Evolutionary conservation across 2,888 invertebrate species (phyloP).

Genomic region (Diachrysia chrysitis): DNA sequence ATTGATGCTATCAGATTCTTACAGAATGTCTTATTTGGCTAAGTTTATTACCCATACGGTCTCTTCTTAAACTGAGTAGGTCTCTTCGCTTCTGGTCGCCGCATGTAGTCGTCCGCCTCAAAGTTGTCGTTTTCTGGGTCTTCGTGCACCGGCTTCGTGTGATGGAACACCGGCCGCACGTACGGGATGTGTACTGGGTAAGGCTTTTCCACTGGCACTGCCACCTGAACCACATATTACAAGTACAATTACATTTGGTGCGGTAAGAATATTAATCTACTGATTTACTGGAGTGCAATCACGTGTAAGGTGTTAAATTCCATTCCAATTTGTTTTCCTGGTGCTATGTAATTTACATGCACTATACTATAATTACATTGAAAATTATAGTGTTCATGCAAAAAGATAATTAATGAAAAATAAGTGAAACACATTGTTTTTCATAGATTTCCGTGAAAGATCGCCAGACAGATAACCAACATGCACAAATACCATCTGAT

Average conservation of each 20-base stretch:
- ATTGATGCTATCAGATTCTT: too few relatives aligned
- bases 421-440: constrained; percentile 38
- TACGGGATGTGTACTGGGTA: constrained; percentile 93
- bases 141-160: constrained; percentile 76
- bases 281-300: constrained; percentile 5
- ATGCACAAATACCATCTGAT: constrained; percentile 36
- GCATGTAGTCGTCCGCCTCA: constrained; percentile 75
- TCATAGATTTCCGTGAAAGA: constrained; percentile 41
- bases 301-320: constrained; percentile 38
- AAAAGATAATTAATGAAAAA: constrained; percentile 29
- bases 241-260: constrained; percentile 15
- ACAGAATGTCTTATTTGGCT: too few relatives aligned
- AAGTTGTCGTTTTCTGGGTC: constrained; percentile 69
- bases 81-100: constrained; percentile 76
- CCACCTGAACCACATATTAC: constrained; percentile 79
- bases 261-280: constrained; percentile 1
- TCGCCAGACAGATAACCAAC: constrained; percentile 28
- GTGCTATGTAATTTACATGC: constrained; percentile 42
- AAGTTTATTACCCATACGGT: constrained; percentile 72
- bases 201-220: constrained; percentile 92
- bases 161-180: constrained; percentile 88
- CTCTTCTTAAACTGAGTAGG: constrained; percentile 72
- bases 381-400: constrained; percentile 53
- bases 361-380: constrained; percentile 38
- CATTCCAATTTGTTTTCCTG: constrained; percentile 35